Evolutionary conservation across 2,797 vertebrate species (phyloP), one percentile per base, ranked within the genome.

Genomic region (Ficedula albicollis): DNA sequence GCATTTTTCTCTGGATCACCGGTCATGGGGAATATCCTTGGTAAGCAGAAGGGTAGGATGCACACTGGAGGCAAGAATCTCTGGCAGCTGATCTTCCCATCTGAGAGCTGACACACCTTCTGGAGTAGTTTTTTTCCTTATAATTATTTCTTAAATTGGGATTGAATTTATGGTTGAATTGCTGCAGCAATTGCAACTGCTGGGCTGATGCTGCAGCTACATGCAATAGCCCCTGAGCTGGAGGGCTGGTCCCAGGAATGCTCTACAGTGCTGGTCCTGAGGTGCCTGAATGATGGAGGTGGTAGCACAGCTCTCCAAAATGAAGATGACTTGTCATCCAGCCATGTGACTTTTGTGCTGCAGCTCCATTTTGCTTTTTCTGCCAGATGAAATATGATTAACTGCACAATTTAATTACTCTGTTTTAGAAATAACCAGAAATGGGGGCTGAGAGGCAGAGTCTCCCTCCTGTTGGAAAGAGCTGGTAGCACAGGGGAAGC

Each of bases 51-150:
- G 29, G 9, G 18, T 38, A 54, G 54, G 29, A 60, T 66, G 9
- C 7, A 36, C 6, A 7, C 1, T 5, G 6, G 2, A 6, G 2
- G 2, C 26, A 72, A 48, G 34, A 73, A 58, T 36, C 27, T 6
- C 27, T 21, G 8, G 48, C n/a, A 49, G 21, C 44, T 85, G n/a
- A 84, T 29, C 7, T n/a, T 79, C 18, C n/a, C 18, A 11, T 70
- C 49, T 39, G 30, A 76, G 38, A 67, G 13, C 14, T 74, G 48
- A 49, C 11, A 59, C 26, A 67, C 15, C 15, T 70, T 64, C 68
- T 64, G 41, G 21, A 74, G 49, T 21, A 0, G 0, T 12, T 18
- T 41, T 15, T 38, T 78, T 90, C 52, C 38, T 22, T 7, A 51
- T 54, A 78, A 81, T 54, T 70, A 43, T 60, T 74, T 86, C 54